Base-by-base conservation (phyloP, 2,888 invertebrate species). In the Drosophila siamana region DNA sequence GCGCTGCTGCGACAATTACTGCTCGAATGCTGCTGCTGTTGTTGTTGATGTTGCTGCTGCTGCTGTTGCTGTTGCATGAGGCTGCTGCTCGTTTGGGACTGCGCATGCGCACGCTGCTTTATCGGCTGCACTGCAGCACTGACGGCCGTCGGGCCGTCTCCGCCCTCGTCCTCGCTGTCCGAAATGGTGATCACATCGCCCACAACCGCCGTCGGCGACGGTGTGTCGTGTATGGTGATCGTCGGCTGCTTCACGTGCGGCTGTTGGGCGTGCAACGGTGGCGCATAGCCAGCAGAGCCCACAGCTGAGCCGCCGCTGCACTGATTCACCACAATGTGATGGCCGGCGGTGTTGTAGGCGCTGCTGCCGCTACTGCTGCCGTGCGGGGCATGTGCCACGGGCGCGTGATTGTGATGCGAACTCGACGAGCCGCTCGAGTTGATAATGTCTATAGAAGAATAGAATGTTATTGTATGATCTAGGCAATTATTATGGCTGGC, bases 181-280 rank as follows among this genome's bases (percentile, higher is more conserved):
- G 97, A 97, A 88, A 98, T 98, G 41, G 98, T 98, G 90, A 99
- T 98, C 15, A 75, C 75, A 43, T 75, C 75, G 36, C 76, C 71
- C 7, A 71, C 67, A 82, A 98, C 98, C 61, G 98, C 97, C 44
- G 98, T 96, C 2, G 98, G 98, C 28, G 98, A 98, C 0, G 98
- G 98, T 24, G 98, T 98, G 92, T 98, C 98, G 78, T 97, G 95
- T 87, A 98, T 98, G 61, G 98, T 98, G 90, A 98, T 98, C 13
- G 98, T 98, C 90, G 97, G 98, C 67, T 92, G 91, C 74, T 92
- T 92, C 33, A 92, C 88, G 41, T 64, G 74, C 63, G 77, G 54
- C 55, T 90, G 87, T 56, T 88, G 85, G 28, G 79, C 74, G 52
- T 86, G 78, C 60, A 78, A 63, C 61, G 74, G 85, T 47, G 73